phyloP scores from a whole-genome alignment of 2,113 vertebrate genomes.

The Myrmecobius fasciatus region DNA sequence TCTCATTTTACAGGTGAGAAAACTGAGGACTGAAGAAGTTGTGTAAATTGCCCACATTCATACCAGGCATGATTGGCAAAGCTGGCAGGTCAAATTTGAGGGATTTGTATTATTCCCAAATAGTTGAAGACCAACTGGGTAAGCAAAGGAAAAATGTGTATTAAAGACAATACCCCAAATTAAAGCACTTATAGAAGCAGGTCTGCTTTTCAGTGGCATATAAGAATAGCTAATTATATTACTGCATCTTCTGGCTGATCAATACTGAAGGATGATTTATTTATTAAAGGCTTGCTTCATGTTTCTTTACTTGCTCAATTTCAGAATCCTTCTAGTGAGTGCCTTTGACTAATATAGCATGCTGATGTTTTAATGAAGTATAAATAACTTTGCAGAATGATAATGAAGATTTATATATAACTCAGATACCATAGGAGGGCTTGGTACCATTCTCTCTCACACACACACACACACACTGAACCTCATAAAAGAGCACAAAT shows the following conservation, averaged over 20 bases:
- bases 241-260: not conserved
- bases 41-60: not conserved
- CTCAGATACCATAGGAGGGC: not conserved
- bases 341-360: not conserved
- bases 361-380: not conserved
- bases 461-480: accelerated
- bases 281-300: not conserved
- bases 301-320: not conserved
- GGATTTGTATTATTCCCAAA: not conserved
- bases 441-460: not conserved
- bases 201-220: not conserved
- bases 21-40: not conserved
- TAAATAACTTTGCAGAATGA: not conserved
- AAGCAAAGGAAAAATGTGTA: not conserved
- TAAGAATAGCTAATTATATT: not conserved
- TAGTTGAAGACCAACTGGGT: not conserved
- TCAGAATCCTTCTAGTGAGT: not conserved
- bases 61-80: not conserved
- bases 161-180: not conserved
- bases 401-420: not conserved
- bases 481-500: not conserved
- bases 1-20: not conserved
- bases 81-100: not conserved
- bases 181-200: not conserved
- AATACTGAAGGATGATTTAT: not conserved